phyloP scores from a whole-genome alignment of 64 coral and sea anemone genomes.

The Trachythela sp. region DNA sequence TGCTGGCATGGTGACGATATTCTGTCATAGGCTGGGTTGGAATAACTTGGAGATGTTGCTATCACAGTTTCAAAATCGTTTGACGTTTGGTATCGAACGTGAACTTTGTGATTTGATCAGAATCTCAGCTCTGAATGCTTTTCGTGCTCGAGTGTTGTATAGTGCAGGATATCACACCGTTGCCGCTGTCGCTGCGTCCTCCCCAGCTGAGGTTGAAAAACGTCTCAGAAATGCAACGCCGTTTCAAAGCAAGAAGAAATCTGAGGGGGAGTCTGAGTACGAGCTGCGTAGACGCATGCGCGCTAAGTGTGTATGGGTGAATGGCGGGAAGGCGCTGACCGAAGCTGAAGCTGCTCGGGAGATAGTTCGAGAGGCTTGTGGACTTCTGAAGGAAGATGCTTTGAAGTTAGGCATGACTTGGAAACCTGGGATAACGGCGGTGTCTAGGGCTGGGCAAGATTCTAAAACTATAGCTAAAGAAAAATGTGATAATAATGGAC shows the following conservation, averaged over 20 bases:
- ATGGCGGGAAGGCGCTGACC: slow-evolving; percentile 64
- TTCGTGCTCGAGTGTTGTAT: slow-evolving; percentile 93
- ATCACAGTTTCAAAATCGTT: slow-evolving; percentile 84
- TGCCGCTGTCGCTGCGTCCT: slow-evolving; percentile 58
- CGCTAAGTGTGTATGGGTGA: slow-evolving; percentile 78
- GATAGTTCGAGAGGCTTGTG: slow-evolving; percentile 63
- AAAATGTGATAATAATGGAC: background rate
- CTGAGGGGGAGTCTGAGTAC: slow-evolving; percentile 66
- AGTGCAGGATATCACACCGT: slow-evolving; percentile 90
- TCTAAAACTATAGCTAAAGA: background rate
- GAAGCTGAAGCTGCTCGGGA: slow-evolving; percentile 55
- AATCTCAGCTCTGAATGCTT: slow-evolving; percentile 83
- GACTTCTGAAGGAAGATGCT: slow-evolving; percentile 67
- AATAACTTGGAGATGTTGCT: slow-evolving; percentile 71
- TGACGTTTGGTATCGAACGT: slow-evolving; percentile 90
- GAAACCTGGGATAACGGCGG: slow-evolving; percentile 19
- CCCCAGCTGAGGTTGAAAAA: slow-evolving; percentile 58
- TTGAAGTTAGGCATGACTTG: slow-evolving; percentile 80
- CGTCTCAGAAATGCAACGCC: slow-evolving; percentile 74
- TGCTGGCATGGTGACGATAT: slow-evolving; percentile 92
- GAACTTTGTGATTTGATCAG: slow-evolving; percentile 88
- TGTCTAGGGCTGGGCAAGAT: background rate
- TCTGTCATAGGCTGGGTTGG: slow-evolving; percentile 94
- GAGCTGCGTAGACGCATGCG: slow-evolving; percentile 66
- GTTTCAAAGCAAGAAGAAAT: slow-evolving; percentile 67